These are phyloP conservation scores for Solea senegalensis DNA, from an alignment of 2,113 vertebrate species.

Conservation along the genomic window DNA sequence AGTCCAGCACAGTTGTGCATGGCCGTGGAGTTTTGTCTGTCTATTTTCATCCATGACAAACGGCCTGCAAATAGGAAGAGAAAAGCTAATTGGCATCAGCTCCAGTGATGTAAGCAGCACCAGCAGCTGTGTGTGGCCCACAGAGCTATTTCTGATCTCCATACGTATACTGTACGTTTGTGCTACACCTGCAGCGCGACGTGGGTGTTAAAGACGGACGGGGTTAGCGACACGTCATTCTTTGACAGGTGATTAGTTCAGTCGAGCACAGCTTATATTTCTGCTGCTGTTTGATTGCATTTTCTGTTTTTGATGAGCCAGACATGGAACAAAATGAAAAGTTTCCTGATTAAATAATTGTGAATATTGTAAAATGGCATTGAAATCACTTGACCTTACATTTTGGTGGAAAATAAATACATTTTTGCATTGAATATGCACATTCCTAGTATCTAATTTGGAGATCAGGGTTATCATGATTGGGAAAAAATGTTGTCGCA, in stretches of 20 bases:
- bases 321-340: not conserved
- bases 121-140: slow-evolving; percentile 67
- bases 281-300: slow-evolving; percentile 28
- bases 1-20: not conserved
- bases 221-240: not conserved
- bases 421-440: too few relatives aligned
- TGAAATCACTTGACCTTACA: too few relatives aligned
- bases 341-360: too few relatives aligned
- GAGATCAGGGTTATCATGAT: too few relatives aligned
- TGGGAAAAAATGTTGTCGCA: too few relatives aligned
- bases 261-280: too few relatives aligned
- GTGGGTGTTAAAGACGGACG: slow-evolving; percentile 24
- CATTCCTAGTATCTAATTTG: too few relatives aligned
- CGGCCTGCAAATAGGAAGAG: slow-evolving; percentile 52
- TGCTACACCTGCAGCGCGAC: slow-evolving; percentile 46
- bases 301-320: slow-evolving; percentile 40
- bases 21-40: slow-evolving; percentile 13
- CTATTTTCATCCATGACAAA: slow-evolving; percentile 67
- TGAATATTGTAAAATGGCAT: too few relatives aligned
- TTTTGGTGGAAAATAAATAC: too few relatives aligned
- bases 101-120: slow-evolving; percentile 58
- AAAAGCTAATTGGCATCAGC: slow-evolving; percentile 60
- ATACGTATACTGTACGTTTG: slow-evolving; percentile 40
- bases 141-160: slow-evolving; percentile 57
- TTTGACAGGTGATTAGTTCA: not conserved